Evolutionary conservation across 2,113 vertebrate species (phyloP).

Genomic region (Proterorhinus semilunaris): DNA sequence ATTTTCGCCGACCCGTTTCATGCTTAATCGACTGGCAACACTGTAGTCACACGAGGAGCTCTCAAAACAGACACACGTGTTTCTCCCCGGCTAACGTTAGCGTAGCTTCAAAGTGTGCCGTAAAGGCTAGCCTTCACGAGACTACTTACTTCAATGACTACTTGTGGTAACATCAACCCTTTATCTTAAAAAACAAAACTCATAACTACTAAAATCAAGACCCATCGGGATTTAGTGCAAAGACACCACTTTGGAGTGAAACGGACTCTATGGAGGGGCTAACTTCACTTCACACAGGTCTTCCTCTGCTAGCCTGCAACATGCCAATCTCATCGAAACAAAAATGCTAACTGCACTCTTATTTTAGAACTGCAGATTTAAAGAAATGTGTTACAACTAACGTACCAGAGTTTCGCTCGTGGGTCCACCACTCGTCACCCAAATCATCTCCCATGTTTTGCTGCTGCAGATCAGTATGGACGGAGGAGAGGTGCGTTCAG

Average conservation of each 20-base stretch:
- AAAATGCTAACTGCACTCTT: neutral
- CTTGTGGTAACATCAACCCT: neutral
- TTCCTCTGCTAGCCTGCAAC: no score
- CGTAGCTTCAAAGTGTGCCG: neutral
- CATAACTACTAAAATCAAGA: neutral
- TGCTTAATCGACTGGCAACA: no score
- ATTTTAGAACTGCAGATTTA: neutral
- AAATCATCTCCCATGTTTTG: constrained; percentile 71
- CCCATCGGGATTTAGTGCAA: neutral
- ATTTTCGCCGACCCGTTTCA: no score
- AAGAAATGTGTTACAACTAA: neutral
- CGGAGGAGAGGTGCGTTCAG: constrained; percentile 53
- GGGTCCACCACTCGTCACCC: constrained; percentile 70
- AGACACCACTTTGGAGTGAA: no score
- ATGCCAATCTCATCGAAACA: no score
- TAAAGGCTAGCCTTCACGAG: neutral
- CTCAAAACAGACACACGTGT: constrained; percentile 5
- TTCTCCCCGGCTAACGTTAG: neutral
- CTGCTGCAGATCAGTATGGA: constrained; percentile 35
- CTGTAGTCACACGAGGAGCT: neutral
- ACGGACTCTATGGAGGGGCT: no score
- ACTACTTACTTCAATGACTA: no score
- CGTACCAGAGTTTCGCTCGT: constrained; percentile 47
- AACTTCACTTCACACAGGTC: no score
- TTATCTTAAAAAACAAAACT: neutral